Evolutionary conservation across 2,113 vertebrate genomes (phyloP).

Genomic region (Strix uralensis): DNA sequence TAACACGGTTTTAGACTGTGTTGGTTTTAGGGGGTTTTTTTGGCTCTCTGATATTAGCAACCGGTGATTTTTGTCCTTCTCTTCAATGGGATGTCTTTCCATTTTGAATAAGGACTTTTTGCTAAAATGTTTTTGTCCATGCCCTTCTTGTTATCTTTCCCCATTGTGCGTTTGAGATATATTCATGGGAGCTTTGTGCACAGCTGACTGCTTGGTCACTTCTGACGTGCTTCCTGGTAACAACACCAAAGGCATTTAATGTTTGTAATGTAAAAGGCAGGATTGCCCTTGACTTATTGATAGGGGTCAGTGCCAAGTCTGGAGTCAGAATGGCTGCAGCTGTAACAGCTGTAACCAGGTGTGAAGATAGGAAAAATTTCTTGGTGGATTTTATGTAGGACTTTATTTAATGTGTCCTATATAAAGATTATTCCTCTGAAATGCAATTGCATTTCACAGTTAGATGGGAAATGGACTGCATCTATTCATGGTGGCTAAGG

Average conservation of each 20-base stretch:
- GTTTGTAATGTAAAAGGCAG: not conserved
- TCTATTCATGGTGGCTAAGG: not conserved
- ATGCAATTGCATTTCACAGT: not conserved
- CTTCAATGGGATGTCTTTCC: not conserved
- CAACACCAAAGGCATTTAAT: not conserved
- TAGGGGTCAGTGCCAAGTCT: not conserved
- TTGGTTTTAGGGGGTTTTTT: not conserved
- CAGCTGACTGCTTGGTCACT: not conserved
- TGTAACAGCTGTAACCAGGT: not conserved
- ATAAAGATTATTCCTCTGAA: not conserved
- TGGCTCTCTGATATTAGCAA: not conserved
- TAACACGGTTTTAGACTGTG: not conserved
- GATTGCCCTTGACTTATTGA: not conserved
- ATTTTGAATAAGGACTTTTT: not conserved
- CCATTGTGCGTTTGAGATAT: not conserved
- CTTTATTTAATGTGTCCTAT: not conserved
- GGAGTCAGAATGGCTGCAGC: not conserved
- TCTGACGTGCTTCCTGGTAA: not conserved
- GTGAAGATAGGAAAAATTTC: not conserved
- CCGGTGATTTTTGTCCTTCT: not conserved
- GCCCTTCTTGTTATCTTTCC: not conserved
- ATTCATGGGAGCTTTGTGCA: not conserved
- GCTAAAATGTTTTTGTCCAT: not conserved
- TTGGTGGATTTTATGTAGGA: not conserved
- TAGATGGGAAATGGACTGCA: not conserved